phyloP scores from a whole-genome alignment of 1,140 invertebrate genomes.

The Nautilus pompilius region DNA sequence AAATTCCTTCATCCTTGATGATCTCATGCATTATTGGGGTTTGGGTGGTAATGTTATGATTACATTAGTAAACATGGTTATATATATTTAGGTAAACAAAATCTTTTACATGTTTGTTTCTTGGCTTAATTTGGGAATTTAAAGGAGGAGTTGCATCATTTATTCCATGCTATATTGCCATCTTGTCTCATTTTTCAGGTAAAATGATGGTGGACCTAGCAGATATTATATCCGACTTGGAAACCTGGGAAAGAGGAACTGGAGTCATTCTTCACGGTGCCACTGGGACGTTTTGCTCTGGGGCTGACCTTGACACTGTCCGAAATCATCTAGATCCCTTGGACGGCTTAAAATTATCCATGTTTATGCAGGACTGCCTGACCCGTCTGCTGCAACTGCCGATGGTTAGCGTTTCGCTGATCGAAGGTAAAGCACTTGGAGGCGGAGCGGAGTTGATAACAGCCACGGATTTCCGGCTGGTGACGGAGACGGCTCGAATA shows the following conservation, averaged over 20 bases:
- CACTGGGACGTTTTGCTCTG: slow-evolving; percentile 62
- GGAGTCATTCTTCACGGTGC: slow-evolving; percentile 59
- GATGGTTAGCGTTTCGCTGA: slow-evolving; percentile 58
- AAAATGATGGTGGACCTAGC: slow-evolving; percentile 64
- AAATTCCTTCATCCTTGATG: too few relatives aligned
- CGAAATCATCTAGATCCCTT: slow-evolving; percentile 28
- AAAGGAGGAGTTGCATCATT: too few relatives aligned
- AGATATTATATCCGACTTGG: slow-evolving; percentile 55
- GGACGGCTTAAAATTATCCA: slow-evolving; percentile 57
- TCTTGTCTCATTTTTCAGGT: slow-evolving; percentile 52
- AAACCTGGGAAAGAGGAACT: slow-evolving; percentile 58
- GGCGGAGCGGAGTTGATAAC: slow-evolving; percentile 64
- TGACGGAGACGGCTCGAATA: slow-evolving; percentile 53
- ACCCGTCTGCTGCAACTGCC: slow-evolving; percentile 57
- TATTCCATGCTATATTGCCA: not conserved
- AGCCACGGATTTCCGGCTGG: slow-evolving; percentile 62
- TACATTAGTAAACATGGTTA: too few relatives aligned
- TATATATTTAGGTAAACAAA: too few relatives aligned
- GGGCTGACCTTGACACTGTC: slow-evolving; percentile 61
- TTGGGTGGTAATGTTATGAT: too few relatives aligned
- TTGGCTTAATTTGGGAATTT: too few relatives aligned
- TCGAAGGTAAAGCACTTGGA: slow-evolving; percentile 62
- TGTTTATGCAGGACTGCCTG: slow-evolving; percentile 59
- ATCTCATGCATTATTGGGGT: too few relatives aligned
- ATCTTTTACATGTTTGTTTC: too few relatives aligned